phyloP scores from a whole-genome alignment of 2,113 vertebrate species.

The Aphyosemion australe region DNA sequence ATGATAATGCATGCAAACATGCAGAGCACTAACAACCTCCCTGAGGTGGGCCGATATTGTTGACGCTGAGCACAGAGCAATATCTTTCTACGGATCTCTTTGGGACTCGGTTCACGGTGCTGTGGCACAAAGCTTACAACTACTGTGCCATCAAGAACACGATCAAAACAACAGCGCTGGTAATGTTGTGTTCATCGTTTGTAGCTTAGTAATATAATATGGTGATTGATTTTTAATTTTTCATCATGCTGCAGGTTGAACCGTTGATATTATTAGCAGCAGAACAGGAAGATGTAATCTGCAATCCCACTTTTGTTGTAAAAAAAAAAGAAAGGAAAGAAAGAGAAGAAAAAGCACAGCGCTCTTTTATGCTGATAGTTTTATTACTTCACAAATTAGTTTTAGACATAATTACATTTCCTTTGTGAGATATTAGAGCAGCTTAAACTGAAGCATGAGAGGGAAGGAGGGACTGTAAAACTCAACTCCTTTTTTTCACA shows the following conservation, averaged over 20 bases:
- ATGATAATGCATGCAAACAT: conserved; percentile 64
- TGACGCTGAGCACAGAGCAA: conserved; percentile 66
- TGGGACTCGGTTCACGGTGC: conserved; percentile 49
- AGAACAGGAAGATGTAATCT: conserved; percentile 15
- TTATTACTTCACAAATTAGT: conserved; percentile 3
- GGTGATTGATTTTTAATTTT: conserved; percentile 48
- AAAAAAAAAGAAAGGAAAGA: conserved; percentile 13
- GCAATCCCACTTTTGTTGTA: conserved; percentile 12
- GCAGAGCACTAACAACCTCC: conserved; percentile 73
- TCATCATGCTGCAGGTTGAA: conserved; percentile 4
- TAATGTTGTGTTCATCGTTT: conserved; percentile 38
- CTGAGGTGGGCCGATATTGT: conserved; percentile 62
- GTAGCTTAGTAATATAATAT: conserved; percentile 30
- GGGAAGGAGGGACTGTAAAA: conserved; percentile 15
- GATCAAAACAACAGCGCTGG: conserved; percentile 40
- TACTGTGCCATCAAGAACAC: conserved; percentile 38
- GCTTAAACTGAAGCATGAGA: conserved; percentile 24
- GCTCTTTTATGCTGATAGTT: conserved; percentile 14
- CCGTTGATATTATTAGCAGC: neutral
- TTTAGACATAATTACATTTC: conserved; percentile 21
- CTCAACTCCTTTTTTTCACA: conserved; percentile 1
- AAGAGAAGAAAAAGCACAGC: neutral
- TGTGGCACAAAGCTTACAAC: conserved; percentile 27
- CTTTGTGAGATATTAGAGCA: conserved; percentile 15
- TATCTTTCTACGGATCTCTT: conserved; percentile 60